Evolutionary conservation across 2,888 invertebrate genomes (phyloP).

Genomic region (Hipparchia sbordonii): DNA sequence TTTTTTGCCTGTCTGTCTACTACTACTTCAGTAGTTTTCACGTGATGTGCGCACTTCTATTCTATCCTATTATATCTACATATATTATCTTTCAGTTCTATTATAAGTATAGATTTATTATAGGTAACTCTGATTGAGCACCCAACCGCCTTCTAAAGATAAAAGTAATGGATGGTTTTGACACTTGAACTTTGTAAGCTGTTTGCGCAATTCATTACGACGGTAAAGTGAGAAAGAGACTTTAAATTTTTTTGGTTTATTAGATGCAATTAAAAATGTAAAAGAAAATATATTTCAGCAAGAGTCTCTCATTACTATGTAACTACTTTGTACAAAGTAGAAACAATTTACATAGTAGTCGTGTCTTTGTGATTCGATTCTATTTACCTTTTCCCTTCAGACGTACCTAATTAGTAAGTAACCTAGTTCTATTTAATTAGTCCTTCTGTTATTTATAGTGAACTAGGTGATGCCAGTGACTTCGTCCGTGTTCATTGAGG

Average conservation of each 20-base stretch:
- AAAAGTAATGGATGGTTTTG: not conserved
- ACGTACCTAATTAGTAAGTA: slow-evolving; percentile 3
- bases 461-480: no score
- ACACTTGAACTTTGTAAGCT: not conserved
- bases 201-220: not conserved
- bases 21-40: no score
- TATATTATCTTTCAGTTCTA: no score
- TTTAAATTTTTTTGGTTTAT: not conserved
- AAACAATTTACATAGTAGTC: no score
- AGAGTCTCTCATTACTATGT: not conserved
- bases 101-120: no score
- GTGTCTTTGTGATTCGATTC: not conserved
- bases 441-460: no score
- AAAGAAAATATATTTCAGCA: not conserved
- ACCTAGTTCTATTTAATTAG: not conserved
- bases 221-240: no score
- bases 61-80: no score
- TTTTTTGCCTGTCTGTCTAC: no score
- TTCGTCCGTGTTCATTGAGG: no score
- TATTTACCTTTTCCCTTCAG: slow-evolving; percentile 4
- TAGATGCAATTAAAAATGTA: not conserved
- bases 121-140: not conserved
- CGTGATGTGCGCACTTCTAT: no score
- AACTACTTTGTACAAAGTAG: no score
- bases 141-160: not conserved